Percentiles rank a stretch among this genome's conserved stretches.
These are phyloP conservation scores for Holcopasites calliopsidis DNA, from an alignment of 1,140 invertebrate species.

Conservation along the genomic window DNA sequence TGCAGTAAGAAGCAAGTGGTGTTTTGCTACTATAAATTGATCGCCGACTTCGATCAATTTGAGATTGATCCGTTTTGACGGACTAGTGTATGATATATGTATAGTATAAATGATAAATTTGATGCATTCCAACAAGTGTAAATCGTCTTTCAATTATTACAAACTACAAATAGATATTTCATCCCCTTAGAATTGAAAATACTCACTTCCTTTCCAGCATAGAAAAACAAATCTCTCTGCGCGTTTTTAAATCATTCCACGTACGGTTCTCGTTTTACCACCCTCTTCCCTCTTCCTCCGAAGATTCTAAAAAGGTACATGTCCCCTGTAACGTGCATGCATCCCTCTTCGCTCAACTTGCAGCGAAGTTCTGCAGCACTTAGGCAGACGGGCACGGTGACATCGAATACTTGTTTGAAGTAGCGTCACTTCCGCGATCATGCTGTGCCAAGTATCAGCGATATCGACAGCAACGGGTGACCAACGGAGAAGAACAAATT, in stretches of 20 bases:
- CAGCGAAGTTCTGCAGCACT: no score
- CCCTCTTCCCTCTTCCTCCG: no score
- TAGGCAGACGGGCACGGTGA: no score
- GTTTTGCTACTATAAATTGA: neutral
- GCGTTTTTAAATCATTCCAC: no score
- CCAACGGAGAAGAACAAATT: conserved; percentile 47
- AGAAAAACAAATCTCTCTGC: no score
- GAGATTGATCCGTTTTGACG: neutral
- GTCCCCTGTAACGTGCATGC: neutral
- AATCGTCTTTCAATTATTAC: no score
- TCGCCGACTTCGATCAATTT: neutral
- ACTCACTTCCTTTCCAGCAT: no score
- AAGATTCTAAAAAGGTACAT: neutral
- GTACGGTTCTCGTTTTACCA: neutral
- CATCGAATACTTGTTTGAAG: neutral
- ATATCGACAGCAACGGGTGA: conserved; percentile 46
- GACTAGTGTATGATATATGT: no score
- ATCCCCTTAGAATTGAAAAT: no score
- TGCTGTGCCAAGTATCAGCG: conserved; percentile 23
- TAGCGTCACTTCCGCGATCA: conserved; percentile 30
- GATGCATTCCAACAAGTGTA: no score
- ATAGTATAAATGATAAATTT: no score
- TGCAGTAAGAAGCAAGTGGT: neutral
- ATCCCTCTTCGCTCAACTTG: neutral
- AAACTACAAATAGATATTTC: no score